Percentiles rank a stretch among this genome's conserved stretches.
These are phyloP conservation scores for Falcaria lacertinaria DNA, from an alignment of 2,888 invertebrate species.

Conservation along the genomic window DNA sequence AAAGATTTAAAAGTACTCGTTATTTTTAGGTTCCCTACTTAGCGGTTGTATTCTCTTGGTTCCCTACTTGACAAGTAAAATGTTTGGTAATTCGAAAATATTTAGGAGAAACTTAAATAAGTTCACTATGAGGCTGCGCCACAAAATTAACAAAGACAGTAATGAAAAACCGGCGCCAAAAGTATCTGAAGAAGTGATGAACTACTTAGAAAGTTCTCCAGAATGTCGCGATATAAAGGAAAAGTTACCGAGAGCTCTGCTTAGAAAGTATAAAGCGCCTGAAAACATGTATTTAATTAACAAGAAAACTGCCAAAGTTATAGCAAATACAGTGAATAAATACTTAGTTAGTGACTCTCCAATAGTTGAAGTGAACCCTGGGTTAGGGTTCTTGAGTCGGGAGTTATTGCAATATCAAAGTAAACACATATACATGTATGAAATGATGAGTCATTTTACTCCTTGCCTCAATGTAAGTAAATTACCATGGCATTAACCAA, in stretches of 20 bases:
- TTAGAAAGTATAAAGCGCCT: conserved; percentile 58
- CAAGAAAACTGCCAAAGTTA: conserved; percentile 51
- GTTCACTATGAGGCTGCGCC: conserved; percentile 35
- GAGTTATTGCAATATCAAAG: conserved; percentile 76
- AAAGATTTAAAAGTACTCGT: too few relatives aligned
- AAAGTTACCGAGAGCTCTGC: conserved; percentile 50
- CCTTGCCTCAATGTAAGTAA: conserved; percentile 61
- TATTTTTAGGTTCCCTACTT: too few relatives aligned
- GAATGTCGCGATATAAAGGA: conserved; percentile 48
- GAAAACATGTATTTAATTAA: conserved; percentile 69
- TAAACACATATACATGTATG: conserved; percentile 79
- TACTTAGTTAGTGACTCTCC: conserved; percentile 46
- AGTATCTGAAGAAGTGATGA: conserved; percentile 50
- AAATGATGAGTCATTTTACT: conserved; percentile 73
- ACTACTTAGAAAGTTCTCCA: conserved; percentile 46
- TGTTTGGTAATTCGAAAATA: background rate
- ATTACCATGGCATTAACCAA: too few relatives aligned
- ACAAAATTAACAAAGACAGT: conserved; percentile 39
- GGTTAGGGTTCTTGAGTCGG: conserved; percentile 82
- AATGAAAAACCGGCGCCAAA: conserved; percentile 41
- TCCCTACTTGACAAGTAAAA: background rate
- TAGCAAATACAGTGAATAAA: conserved; percentile 48
- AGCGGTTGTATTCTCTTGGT: too few relatives aligned
- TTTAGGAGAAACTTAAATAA: conserved; percentile 3
- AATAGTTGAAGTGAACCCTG: conserved; percentile 85